A percentile compares a stretch with the other conserved stretches of the same genome.
phyloP scores from a whole-genome alignment of 2,113 vertebrate species.

The Nematolebias whitei region DNA sequence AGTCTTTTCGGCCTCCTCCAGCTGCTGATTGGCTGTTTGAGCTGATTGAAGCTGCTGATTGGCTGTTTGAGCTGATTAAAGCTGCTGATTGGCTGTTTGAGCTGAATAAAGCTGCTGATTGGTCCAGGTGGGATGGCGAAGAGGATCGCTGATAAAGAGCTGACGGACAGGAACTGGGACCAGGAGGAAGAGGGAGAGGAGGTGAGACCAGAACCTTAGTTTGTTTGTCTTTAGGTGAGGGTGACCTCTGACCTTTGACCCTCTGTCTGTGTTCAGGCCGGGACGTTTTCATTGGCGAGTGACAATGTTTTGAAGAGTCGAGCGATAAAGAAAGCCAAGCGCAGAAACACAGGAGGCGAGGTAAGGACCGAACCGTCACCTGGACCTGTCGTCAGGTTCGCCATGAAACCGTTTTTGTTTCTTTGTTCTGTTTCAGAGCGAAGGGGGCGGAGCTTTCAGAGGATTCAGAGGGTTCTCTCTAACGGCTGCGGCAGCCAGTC shows the following conservation, averaged over 20 bases:
- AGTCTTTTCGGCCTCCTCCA: too few species aligned
- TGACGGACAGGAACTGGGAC: constrained; percentile 98
- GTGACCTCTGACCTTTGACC: background rate
- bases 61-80: too few species aligned
- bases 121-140: constrained; percentile 87
- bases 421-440: constrained; percentile 75
- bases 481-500: constrained; percentile 27
- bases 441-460: constrained; percentile 88
- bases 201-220: constrained; percentile 67
- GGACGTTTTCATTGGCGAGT: constrained; percentile 91
- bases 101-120: too few species aligned
- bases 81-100: too few species aligned
- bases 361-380: constrained; percentile 33
- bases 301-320: constrained; percentile 93
- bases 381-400: too few species aligned
- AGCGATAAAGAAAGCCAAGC: constrained; percentile 94
- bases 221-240: background rate
- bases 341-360: constrained; percentile 83
- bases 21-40: background rate
- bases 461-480: constrained; percentile 89
- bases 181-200: constrained; percentile 97
- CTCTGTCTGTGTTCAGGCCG: constrained; percentile 80
- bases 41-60: too few species aligned
- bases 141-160: constrained; percentile 94
- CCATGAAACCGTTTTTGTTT: background rate